Evolutionary conservation across 1,140 invertebrate genomes (phyloP).

Genomic region (Aphaenogaster rudis): DNA sequence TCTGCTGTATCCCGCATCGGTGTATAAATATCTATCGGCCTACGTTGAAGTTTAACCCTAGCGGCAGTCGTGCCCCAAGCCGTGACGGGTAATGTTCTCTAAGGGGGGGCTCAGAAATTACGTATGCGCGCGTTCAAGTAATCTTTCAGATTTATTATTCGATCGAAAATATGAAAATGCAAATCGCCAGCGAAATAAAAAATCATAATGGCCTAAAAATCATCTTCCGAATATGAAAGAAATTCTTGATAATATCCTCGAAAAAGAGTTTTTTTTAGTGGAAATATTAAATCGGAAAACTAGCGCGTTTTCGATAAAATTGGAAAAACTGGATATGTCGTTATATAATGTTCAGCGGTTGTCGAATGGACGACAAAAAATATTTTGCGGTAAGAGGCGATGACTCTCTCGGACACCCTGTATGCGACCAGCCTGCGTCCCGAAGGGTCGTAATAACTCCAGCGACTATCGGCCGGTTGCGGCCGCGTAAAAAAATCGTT

Average conservation of each 20-base stretch:
- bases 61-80: conserved; percentile 19
- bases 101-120: conserved; percentile 13
- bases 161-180: not conserved
- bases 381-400: conserved; percentile 31
- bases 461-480: conserved; percentile 8
- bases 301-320: not conserved
- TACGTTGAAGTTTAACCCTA: conserved; percentile 70
- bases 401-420: conserved; percentile 16
- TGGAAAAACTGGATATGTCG: not conserved
- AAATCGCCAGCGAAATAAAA: not conserved
- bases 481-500: conserved; percentile 42
- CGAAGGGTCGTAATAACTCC: conserved; percentile 40
- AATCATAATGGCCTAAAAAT: not conserved
- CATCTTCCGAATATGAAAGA: not conserved
- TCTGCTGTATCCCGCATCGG: conserved; percentile 42
- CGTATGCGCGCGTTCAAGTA: conserved; percentile 5
- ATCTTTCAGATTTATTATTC: conserved; percentile 14
- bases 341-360: not conserved
- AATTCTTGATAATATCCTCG: not conserved
- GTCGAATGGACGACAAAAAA: not conserved
- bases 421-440: not conserved
- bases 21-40: conserved; percentile 72
- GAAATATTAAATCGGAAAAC: not conserved
- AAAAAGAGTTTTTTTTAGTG: not conserved
- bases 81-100: conserved; percentile 34